These are phyloP conservation scores for Conus betulinus DNA, from an alignment of 1,140 invertebrate species.

Conservation along the genomic window DNA sequence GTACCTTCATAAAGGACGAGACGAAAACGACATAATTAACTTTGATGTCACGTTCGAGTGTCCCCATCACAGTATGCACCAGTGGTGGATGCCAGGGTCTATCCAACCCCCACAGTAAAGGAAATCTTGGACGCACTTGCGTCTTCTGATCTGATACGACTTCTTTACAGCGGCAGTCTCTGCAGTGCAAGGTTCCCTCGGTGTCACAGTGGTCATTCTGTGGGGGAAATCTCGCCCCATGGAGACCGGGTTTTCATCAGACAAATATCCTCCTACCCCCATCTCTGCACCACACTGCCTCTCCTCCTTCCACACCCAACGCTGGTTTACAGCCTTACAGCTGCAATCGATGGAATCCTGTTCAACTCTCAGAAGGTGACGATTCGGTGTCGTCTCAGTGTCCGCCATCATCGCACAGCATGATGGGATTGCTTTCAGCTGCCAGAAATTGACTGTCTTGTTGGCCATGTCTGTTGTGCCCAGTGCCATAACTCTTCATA, in stretches of 20 bases:
- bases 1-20: too few species aligned
- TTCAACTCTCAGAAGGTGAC: background rate
- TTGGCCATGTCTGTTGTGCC: background rate
- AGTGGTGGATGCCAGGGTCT: background rate
- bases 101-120: background rate
- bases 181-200: background rate
- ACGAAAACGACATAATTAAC: too few species aligned
- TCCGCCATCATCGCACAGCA: background rate
- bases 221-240: background rate
- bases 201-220: background rate
- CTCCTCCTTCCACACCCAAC: background rate
- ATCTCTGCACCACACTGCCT: background rate
- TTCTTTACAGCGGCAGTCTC: background rate
- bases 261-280: background rate
- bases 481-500: constrained; percentile 11
- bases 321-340: constrained; percentile 15
- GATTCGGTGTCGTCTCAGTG: background rate
- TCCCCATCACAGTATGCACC: too few species aligned
- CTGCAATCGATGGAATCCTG: background rate
- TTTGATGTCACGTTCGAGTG: too few species aligned
- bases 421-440: constrained; percentile 19
- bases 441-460: constrained; percentile 26
- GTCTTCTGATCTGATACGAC: background rate
- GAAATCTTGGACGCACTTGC: background rate
- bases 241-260: background rate